These are phyloP conservation scores for Grammomys surdaster DNA, from an alignment of 2,113 vertebrate genomes.

Conservation along the genomic window DNA sequence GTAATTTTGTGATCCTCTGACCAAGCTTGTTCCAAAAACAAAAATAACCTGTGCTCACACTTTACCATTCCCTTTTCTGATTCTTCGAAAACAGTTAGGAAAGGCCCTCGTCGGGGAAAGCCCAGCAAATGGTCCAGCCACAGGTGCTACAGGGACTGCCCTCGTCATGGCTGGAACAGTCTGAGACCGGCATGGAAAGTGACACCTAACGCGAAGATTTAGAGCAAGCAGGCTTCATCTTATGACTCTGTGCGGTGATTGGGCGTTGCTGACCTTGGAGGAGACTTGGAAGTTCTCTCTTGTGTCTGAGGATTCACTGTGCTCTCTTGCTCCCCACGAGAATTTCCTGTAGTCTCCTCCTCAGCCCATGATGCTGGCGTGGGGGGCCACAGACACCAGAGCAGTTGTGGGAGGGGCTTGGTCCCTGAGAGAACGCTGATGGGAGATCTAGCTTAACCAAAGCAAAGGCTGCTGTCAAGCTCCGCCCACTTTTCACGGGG, in stretches of 20 bases:
- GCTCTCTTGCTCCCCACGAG: background rate
- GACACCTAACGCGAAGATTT: background rate
- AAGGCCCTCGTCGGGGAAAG: background rate
- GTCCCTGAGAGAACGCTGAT: background rate
- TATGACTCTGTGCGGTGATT: background rate
- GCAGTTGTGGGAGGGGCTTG: background rate
- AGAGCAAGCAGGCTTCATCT: background rate
- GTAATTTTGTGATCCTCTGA: background rate
- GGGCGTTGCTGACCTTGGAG: background rate
- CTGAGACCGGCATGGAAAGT: background rate
- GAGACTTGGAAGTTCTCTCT: background rate
- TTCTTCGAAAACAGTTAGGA: background rate
- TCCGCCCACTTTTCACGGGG: too few relatives aligned
- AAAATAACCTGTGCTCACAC: background rate
- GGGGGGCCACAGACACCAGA: background rate
- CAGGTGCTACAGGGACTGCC: background rate
- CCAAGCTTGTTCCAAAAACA: slow-evolving; percentile 1
- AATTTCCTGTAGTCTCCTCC: background rate
- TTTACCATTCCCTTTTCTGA: background rate
- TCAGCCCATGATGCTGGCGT: background rate
- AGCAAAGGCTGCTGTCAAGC: background rate
- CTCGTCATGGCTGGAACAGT: background rate
- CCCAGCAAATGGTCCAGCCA: background rate
- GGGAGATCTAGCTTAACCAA: background rate
- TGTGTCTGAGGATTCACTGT: background rate